Percentiles rank a stretch among this genome's conserved stretches.
Conservation (phyloP, 2,888 invertebrate species). For the Entomobrya multifasciata region DNA sequence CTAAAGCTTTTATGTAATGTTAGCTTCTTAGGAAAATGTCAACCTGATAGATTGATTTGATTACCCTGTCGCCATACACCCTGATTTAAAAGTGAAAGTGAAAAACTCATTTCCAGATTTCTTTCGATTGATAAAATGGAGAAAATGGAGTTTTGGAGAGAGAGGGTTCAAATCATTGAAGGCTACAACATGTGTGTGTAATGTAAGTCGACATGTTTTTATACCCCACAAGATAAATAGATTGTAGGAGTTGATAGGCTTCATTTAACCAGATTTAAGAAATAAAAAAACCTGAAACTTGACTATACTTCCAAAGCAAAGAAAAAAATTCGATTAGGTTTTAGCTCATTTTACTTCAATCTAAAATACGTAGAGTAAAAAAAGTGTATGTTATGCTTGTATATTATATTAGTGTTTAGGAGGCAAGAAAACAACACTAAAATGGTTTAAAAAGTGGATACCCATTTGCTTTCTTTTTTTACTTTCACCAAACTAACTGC, state of each 20-base stretch:
- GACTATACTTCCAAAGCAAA: no score
- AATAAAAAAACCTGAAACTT: not conserved
- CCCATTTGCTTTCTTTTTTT: no score
- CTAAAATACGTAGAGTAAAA: not conserved
- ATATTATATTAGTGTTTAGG: no score
- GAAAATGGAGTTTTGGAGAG: slow-evolving; percentile 9
- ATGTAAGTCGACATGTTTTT: not conserved
- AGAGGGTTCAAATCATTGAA: not conserved
- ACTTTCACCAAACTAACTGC: no score
- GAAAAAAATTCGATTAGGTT: not conserved
- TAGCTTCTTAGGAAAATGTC: slow-evolving; percentile 71
- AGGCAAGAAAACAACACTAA: no score
- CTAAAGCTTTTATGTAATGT: slow-evolving; percentile 34
- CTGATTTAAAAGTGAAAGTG: slow-evolving; percentile 76
- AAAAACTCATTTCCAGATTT: slow-evolving; percentile 68
- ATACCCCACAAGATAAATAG: not conserved
- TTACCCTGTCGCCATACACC: slow-evolving; percentile 70
- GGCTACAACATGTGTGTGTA: not conserved
- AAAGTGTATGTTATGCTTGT: no score
- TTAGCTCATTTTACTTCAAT: slow-evolving; percentile 16
- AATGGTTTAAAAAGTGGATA: no score
- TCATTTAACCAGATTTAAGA: not conserved
- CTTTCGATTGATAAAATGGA: slow-evolving; percentile 62
- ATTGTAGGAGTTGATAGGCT: slow-evolving; percentile 9
- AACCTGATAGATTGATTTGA: slow-evolving; percentile 76